Evolutionary conservation across 2,797 vertebrate genomes (phyloP).

Genomic region (Xenopus petersii): DNA sequence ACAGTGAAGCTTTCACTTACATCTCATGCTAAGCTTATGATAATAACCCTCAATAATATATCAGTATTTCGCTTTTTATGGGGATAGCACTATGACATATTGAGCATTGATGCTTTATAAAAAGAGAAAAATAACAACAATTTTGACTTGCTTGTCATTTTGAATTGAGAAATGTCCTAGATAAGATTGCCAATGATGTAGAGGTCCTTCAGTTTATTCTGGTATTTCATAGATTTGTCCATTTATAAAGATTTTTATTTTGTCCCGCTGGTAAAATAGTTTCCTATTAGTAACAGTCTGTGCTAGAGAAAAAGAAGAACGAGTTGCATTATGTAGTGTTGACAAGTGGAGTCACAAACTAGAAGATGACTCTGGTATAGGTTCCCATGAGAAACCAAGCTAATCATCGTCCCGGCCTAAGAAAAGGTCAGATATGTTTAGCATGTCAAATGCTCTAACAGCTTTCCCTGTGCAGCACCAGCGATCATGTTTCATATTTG

Average conservation of each 20-base stretch:
- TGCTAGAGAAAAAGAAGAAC: neutral
- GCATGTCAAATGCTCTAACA: conserved; percentile 25
- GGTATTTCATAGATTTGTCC: neutral
- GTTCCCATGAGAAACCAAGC: conserved; percentile 48
- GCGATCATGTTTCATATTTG: conserved; percentile 19
- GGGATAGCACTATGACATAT: too few relatives aligned
- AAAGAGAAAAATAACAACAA: too few relatives aligned
- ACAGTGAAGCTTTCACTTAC: too few relatives aligned
- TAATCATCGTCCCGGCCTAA: conserved; percentile 36
- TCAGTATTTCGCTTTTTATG: too few relatives aligned
- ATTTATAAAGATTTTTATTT: too few relatives aligned
- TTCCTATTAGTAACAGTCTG: conserved; percentile 1
- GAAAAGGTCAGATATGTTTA: conserved; percentile 41
- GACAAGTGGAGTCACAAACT: conserved; percentile 32
- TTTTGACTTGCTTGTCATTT: too few relatives aligned
- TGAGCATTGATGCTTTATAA: too few relatives aligned
- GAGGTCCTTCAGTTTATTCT: neutral
- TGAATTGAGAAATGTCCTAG: neutral
- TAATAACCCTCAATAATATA: too few relatives aligned
- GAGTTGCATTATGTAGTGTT: conserved; percentile 12
- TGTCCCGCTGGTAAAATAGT: neutral
- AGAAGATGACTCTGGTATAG: conserved; percentile 24
- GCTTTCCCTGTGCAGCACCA: conserved; percentile 4
- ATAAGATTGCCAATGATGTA: conserved; percentile 10
- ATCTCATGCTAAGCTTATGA: too few relatives aligned